Evolutionary conservation across 2,113 vertebrate species (phyloP).

Genomic region (Sarotherodon lohbergeri): DNA sequence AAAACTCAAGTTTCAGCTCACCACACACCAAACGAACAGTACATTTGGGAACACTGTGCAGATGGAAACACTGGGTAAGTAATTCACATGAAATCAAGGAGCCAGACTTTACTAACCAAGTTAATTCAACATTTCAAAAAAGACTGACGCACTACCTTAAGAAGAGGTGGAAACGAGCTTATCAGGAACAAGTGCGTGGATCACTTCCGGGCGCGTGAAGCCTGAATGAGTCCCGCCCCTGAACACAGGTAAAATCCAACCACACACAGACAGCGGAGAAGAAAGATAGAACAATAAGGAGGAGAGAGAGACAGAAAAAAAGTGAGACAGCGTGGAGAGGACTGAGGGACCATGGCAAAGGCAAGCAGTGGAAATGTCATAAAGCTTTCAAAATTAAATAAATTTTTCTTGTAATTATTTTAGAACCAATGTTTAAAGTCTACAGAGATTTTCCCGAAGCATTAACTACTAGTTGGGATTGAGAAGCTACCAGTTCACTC

Average conservation of each 20-base stretch:
- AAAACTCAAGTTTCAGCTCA: background rate
- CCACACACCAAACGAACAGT: background rate
- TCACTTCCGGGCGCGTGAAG: background rate
- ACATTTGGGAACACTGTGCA: background rate
- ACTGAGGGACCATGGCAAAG: background rate
- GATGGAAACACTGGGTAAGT: background rate
- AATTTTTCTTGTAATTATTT: background rate
- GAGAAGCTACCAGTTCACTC: background rate
- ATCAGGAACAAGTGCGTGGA: background rate
- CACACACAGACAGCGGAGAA: background rate
- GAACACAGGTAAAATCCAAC: background rate
- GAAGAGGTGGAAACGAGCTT: background rate
- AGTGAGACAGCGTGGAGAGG: background rate
- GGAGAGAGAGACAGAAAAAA: background rate
- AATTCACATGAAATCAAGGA: background rate
- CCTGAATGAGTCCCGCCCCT: background rate
- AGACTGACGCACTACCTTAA: background rate
- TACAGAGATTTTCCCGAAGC: background rate
- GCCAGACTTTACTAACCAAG: background rate
- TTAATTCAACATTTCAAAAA: background rate
- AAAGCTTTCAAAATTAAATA: background rate
- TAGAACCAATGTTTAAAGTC: background rate
- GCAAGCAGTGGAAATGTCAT: background rate
- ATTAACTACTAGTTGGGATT: background rate
- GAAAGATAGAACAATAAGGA: fast-evolving